phyloP scores from a whole-genome alignment of 2,797 vertebrate genomes.

The Eospalax fontanierii region DNA sequence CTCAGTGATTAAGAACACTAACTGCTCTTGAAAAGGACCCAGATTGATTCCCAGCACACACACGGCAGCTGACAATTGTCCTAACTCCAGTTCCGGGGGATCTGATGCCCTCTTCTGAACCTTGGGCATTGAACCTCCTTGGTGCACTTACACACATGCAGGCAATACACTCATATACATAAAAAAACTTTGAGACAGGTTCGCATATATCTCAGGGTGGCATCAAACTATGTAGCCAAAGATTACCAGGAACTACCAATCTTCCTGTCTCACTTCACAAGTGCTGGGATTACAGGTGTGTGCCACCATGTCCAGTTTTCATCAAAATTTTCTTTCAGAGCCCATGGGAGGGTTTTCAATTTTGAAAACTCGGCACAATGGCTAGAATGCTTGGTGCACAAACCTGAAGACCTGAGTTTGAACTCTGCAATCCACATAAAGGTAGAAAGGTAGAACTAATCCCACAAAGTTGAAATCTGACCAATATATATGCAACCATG shows the following conservation, averaged over 20 bases:
- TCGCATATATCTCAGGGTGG: neutral
- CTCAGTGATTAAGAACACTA: too few relatives aligned
- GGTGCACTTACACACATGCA: too few relatives aligned
- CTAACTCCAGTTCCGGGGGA: too few relatives aligned
- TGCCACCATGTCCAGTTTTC: neutral
- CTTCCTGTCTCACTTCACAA: neutral
- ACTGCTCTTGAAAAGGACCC: too few relatives aligned
- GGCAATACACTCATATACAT: too few relatives aligned
- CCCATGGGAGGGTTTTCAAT: neutral
- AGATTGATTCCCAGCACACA: too few relatives aligned
- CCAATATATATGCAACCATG: neutral
- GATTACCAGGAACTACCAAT: neutral
- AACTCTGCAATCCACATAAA: neutral
- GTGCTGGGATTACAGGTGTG: neutral
- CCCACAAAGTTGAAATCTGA: neutral
- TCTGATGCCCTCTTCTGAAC: too few relatives aligned
- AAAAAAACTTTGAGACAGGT: neutral
- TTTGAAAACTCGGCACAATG: conserved; percentile 50
- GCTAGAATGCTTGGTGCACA: neutral
- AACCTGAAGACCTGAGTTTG: neutral
- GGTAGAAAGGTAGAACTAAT: neutral
- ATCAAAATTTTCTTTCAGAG: neutral
- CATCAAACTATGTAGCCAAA: neutral
- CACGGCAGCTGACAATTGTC: too few relatives aligned
- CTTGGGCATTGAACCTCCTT: too few relatives aligned